A percentile compares a stretch with the other conserved stretches of the same genome.
These are phyloP conservation scores for Nasonia vitripennis DNA, from an alignment of 1,140 invertebrate species.

Conservation along the genomic window DNA sequence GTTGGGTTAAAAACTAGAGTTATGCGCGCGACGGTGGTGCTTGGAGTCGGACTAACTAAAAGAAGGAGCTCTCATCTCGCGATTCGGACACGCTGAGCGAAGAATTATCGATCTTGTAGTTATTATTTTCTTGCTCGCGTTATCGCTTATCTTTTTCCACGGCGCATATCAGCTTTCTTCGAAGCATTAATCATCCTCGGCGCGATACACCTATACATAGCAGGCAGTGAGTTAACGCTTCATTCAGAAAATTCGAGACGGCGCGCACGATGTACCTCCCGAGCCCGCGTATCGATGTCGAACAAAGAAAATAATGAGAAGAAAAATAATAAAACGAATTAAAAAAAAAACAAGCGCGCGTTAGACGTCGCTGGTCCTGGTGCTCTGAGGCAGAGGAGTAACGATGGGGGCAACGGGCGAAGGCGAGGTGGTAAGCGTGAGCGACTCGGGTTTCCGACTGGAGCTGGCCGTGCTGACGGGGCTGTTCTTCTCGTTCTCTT, in stretches of 20 bases:
- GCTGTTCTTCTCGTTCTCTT: constrained; percentile 74
- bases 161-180: background rate
- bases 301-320: background rate
- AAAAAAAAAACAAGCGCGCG: background rate
- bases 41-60: background rate
- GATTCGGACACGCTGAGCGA: too few relatives aligned
- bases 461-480: background rate
- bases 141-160: background rate
- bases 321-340: background rate
- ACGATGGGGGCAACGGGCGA: background rate
- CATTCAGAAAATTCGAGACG: background rate
- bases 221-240: background rate
- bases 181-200: background rate
- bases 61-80: background rate
- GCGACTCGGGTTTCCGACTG: background rate
- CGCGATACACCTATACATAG: too few relatives aligned
- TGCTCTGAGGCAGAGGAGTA: background rate
- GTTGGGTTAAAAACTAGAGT: too few relatives aligned
- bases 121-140: background rate
- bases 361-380: constrained; percentile 34
- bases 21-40: too few relatives aligned
- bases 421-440: background rate
- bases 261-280: background rate
- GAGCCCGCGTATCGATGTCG: background rate
- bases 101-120: background rate